A percentile compares a stretch with the other conserved stretches of the same genome.
phyloP scores from a whole-genome alignment of 2,113 vertebrate species.

The Corythoichthys haematopterus region DNA sequence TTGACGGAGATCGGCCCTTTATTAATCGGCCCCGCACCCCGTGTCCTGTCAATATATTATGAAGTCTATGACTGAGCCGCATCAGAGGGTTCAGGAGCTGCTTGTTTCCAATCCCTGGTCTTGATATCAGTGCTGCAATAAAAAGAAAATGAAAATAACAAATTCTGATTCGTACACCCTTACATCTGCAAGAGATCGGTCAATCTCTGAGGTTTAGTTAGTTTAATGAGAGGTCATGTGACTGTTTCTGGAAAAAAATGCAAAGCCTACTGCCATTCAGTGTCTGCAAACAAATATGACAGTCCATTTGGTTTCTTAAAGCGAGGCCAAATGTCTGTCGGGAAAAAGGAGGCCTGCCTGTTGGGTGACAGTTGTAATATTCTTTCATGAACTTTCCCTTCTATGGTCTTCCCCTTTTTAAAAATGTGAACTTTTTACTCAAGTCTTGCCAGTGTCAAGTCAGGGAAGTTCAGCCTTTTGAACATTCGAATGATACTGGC shows the following conservation, averaged over 20 bases:
- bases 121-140: not conserved
- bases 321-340: slow-evolving; percentile 27
- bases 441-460: slow-evolving; percentile 5
- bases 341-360: slow-evolving; percentile 41
- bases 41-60: too few relatives aligned
- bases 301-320: slow-evolving; percentile 49
- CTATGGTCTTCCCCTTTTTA: slow-evolving; percentile 13
- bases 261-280: slow-evolving; percentile 16
- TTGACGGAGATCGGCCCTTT: too few relatives aligned
- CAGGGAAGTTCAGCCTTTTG: slow-evolving; percentile 10
- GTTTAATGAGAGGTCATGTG: not conserved
- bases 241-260: slow-evolving; percentile 4
- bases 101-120: too few relatives aligned
- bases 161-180: not conserved
- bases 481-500: slow-evolving; percentile 13
- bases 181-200: not conserved
- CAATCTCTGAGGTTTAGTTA: not conserved
- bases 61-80: too few relatives aligned
- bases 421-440: not conserved
- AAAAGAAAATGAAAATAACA: not conserved
- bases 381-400: slow-evolving; percentile 37
- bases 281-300: slow-evolving; percentile 25
- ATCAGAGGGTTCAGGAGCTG: too few relatives aligned
- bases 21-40: too few relatives aligned
- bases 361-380: slow-evolving; percentile 26